These are phyloP conservation scores for Mugil cephalus DNA, from an alignment of 2,113 vertebrate species.

Conservation along the genomic window DNA sequence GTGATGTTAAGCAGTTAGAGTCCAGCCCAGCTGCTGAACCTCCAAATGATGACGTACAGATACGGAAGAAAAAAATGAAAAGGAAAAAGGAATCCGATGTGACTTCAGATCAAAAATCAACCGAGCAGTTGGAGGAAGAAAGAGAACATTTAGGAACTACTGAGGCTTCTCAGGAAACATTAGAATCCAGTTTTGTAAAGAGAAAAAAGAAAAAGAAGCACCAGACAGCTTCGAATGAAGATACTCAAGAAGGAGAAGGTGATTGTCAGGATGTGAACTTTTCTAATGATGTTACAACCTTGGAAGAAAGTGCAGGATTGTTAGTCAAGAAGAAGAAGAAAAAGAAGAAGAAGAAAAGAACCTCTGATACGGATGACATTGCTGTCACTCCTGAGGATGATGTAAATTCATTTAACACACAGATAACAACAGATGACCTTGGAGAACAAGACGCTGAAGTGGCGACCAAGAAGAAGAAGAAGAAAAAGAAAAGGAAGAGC, in stretches of 20 bases:
- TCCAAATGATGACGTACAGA: background rate
- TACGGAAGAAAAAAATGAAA: background rate
- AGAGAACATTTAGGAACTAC: slow-evolving; percentile 1
- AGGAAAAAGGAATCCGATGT: slow-evolving; percentile 1
- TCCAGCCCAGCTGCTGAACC: background rate
- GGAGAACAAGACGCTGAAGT: background rate
- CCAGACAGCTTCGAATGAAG: background rate
- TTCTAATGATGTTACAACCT: background rate
- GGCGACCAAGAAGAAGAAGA: slow-evolving; percentile 30
- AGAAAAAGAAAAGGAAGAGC: slow-evolving; percentile 23
- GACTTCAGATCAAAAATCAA: background rate
- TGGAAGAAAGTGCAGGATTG: background rate
- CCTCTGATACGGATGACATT: background rate
- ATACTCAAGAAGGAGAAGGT: background rate
- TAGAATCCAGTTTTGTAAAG: background rate
- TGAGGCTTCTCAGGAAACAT: background rate
- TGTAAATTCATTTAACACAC: background rate
- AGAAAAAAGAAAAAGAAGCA: slow-evolving; percentile 51
- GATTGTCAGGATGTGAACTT: background rate
- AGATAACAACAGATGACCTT: background rate
- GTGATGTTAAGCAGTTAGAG: background rate
- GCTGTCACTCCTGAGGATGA: background rate
- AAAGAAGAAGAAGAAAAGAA: slow-evolving; percentile 27
- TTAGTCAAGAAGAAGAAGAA: slow-evolving; percentile 12
- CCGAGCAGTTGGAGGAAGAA: background rate